Percentiles rank a stretch among this genome's conserved stretches.
phyloP scores from a whole-genome alignment of 1,140 invertebrate species.

The Nilaparvata lugens region DNA sequence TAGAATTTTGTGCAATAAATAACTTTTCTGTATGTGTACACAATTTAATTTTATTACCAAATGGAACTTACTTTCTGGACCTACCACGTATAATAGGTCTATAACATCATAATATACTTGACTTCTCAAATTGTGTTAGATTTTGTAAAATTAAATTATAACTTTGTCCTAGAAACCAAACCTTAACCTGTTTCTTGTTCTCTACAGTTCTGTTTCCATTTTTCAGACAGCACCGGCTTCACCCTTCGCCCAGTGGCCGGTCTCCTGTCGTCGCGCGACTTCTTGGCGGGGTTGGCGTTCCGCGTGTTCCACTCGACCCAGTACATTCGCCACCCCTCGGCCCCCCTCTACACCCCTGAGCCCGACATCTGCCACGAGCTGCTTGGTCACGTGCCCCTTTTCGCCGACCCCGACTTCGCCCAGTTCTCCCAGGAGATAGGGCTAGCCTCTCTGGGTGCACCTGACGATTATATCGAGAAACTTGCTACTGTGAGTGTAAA shows the following conservation, averaged over 20 bases:
- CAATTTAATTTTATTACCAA: too few relatives aligned
- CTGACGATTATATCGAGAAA: constrained; percentile 95
- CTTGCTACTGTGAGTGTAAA: constrained; percentile 81
- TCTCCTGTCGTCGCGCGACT: constrained; percentile 92
- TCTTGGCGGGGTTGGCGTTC: constrained; percentile 94
- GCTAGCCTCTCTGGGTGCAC: constrained; percentile 86
- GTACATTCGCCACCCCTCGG: constrained; percentile 92
- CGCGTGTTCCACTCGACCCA: constrained; percentile 98
- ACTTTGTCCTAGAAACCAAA: too few relatives aligned
- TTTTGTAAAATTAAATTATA: too few relatives aligned
- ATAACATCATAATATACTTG: too few relatives aligned
- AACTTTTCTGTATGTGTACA: too few relatives aligned
- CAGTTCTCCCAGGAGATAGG: constrained; percentile 99
- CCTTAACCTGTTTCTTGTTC: too few relatives aligned
- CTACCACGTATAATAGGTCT: too few relatives aligned
- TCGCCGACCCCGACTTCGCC: constrained; percentile 94
- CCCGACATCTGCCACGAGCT: constrained; percentile 93
- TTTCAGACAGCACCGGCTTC: constrained; percentile 92
- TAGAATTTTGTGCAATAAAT: too few relatives aligned
- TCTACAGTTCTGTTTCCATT: too few relatives aligned
- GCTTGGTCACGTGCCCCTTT: constrained; percentile 90
- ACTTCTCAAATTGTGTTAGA: too few relatives aligned
- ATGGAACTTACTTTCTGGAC: too few relatives aligned
- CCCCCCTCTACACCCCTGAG: constrained; percentile 95
- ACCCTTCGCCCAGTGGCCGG: constrained; percentile 93